A percentile compares a stretch with the other conserved stretches of the same genome.
Conservation (phyloP, 2,113 vertebrate genomes). For the Panthera leo region DNA sequence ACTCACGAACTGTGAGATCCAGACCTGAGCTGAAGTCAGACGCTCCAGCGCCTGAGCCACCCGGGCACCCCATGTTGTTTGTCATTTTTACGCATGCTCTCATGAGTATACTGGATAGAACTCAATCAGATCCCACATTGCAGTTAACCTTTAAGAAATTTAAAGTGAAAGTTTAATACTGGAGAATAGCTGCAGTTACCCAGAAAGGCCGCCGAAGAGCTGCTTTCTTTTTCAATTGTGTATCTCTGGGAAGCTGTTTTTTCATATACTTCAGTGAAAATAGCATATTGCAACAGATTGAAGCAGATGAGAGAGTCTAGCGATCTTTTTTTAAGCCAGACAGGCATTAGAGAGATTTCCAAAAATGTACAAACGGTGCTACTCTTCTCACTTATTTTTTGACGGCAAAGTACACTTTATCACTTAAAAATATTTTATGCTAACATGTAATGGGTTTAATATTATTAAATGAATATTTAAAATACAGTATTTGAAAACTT, state of each 20-base stretch:
- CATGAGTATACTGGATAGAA: background rate
- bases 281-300: background rate
- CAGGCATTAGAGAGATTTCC: background rate
- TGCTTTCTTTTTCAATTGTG: background rate
- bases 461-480: background rate
- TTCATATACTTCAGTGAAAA: background rate
- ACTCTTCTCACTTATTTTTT: background rate
- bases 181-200: background rate
- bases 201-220: background rate
- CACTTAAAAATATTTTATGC: background rate
- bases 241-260: background rate
- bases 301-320: background rate
- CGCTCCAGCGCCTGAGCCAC: too few relatives aligned
- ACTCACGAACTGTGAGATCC: too few relatives aligned
- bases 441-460: background rate
- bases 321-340: background rate
- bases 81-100: background rate
- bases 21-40: too few relatives aligned
- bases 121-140: background rate
- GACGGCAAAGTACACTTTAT: background rate
- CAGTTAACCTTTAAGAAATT: background rate
- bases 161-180: background rate
- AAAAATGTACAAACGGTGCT: background rate
- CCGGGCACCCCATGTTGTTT: background rate
- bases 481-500: background rate